These are phyloP conservation scores for Caenorhabditis sp. DNA, from an alignment of 2,888 invertebrate species.

Conservation along the genomic window DNA sequence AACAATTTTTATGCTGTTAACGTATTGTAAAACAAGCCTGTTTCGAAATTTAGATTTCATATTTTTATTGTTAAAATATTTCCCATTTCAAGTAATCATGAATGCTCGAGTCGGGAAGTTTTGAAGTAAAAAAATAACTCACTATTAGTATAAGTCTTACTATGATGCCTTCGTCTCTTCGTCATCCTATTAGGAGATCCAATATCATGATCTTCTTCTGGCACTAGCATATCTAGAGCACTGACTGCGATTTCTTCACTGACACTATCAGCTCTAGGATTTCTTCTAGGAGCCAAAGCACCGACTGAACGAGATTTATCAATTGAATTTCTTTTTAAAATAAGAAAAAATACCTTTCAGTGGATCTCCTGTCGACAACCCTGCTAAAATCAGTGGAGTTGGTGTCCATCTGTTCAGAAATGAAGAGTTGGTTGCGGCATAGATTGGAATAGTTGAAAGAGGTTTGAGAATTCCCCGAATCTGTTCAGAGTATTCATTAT, in stretches of 20 bases:
- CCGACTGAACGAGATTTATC: no score
- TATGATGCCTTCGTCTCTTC: not conserved
- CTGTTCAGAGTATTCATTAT: constrained; percentile 72
- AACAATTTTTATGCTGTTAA: no score
- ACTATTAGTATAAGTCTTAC: not conserved
- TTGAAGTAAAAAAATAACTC: not conserved
- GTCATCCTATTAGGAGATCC: constrained; percentile 22
- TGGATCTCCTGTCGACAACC: constrained; percentile 62
- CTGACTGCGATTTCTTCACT: constrained; percentile 47
- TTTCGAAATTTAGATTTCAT: no score
- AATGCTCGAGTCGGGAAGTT: no score
- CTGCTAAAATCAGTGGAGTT: constrained; percentile 72
- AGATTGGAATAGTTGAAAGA: constrained; percentile 22
- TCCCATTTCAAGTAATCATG: no score
- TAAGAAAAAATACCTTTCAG: constrained; percentile 38
- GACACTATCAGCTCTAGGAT: constrained; percentile 28
- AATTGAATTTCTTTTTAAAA: no score
- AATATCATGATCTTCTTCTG: constrained; percentile 38
- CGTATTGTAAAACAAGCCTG: no score
- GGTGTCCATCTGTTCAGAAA: constrained; percentile 74
- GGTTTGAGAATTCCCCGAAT: constrained; percentile 58
- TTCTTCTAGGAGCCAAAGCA: constrained; percentile 26
- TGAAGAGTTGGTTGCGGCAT: constrained; percentile 73
- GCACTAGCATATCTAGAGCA: constrained; percentile 50
- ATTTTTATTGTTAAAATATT: no score